Evolutionary conservation across 1,140 invertebrate genomes (phyloP).

Genomic region (Pinna nobilis): DNA sequence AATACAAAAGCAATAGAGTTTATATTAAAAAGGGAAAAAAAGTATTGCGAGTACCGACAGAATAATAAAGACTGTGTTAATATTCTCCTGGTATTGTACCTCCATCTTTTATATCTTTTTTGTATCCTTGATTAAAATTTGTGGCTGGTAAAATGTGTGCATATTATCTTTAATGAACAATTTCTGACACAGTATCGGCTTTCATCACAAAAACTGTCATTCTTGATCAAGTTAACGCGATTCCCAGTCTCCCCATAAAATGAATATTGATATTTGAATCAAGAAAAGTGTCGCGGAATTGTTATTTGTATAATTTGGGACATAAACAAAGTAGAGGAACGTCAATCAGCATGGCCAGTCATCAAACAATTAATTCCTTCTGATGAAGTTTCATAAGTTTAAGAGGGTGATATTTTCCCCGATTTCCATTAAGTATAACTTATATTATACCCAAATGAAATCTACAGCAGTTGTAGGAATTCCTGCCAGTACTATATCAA

Average conservation of each 20-base stretch:
- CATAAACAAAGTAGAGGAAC: not conserved
- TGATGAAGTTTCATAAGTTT: not conserved
- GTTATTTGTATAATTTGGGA: not conserved
- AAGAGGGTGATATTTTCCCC: not conserved
- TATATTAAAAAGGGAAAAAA: too few relatives aligned
- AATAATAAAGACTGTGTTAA: too few relatives aligned
- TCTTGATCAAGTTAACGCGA: not conserved
- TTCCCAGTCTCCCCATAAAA: not conserved
- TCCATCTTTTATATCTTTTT: not conserved
- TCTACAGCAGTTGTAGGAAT: not conserved
- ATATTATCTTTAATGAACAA: not conserved
- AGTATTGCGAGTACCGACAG: too few relatives aligned
- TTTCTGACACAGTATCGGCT: not conserved
- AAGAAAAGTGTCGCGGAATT: not conserved
- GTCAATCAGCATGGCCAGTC: not conserved
- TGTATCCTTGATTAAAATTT: not conserved
- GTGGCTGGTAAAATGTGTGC: not conserved
- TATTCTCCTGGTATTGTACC: too few relatives aligned
- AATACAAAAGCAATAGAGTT: too few relatives aligned
- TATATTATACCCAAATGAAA: constrained; percentile 18
- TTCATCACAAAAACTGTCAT: not conserved
- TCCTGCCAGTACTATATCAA: not conserved
- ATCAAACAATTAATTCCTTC: not conserved
- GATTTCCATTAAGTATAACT: constrained; percentile 8
- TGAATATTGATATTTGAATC: constrained; percentile 7